phyloP scores from a whole-genome alignment of 1,140 invertebrate species.

The Manduca sexta region DNA sequence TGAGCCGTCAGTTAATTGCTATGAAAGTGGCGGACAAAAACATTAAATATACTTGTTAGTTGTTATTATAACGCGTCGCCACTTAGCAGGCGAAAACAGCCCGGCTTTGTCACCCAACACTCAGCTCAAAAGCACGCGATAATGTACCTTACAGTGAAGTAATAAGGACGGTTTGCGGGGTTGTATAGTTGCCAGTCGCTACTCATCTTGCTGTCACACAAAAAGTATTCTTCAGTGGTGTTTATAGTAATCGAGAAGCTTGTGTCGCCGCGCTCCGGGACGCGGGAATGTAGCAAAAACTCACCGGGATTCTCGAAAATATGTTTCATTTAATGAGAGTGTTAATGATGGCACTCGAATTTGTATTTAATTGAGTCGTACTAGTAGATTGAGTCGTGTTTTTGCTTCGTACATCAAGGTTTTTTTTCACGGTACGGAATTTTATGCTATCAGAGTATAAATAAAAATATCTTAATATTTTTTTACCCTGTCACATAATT shows the following conservation, averaged over 20 bases:
- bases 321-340: too few relatives aligned
- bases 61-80: constrained; percentile 53
- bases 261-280: constrained; percentile 21
- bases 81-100: constrained; percentile 31
- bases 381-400: too few relatives aligned
- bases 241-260: constrained; percentile 32
- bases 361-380: too few relatives aligned
- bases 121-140: not conserved
- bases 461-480: too few relatives aligned
- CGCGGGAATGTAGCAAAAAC: not conserved
- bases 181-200: constrained; percentile 18
- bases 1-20: not conserved
- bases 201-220: constrained; percentile 28
- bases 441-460: too few relatives aligned
- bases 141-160: too few relatives aligned
- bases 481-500: too few relatives aligned
- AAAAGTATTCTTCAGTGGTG: constrained; percentile 38
- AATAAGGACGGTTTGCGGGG: not conserved
- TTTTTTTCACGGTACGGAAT: too few relatives aligned
- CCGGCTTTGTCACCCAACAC: constrained; percentile 40
- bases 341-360: too few relatives aligned
- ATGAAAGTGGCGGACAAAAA: not conserved
- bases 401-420: too few relatives aligned
- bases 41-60: constrained; percentile 32
- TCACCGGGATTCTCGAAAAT: too few relatives aligned